A percentile compares a stretch with the other conserved stretches of the same genome.
phyloP scores from a whole-genome alignment of 2,113 vertebrate genomes.

The Nycticorax nycticorax region DNA sequence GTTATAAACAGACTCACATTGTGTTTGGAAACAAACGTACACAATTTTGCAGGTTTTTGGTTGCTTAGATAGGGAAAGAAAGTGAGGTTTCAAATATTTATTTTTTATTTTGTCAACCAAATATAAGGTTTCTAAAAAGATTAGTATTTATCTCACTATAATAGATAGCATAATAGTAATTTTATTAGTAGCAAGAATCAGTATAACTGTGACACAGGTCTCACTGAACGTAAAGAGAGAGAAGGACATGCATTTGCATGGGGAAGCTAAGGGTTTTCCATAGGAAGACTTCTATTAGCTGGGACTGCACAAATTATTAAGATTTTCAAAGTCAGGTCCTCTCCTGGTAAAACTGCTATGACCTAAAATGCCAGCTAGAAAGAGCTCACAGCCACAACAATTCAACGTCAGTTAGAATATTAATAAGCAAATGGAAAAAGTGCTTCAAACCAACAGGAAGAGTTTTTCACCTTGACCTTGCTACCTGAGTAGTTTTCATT shows the following conservation, averaged over 20 bases:
- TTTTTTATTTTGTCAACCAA: background rate
- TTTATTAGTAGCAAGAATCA: background rate
- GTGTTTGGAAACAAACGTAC: background rate
- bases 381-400: background rate
- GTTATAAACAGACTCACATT: background rate
- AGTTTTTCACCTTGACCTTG: slow-evolving; percentile 13
- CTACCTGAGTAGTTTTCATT: slow-evolving; percentile 32
- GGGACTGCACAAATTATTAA: background rate
- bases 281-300: background rate
- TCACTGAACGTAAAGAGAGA: background rate
- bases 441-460: background rate
- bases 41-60: background rate
- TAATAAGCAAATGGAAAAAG: slow-evolving; percentile 19
- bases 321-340: background rate
- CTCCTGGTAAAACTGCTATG: background rate
- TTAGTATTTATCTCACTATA: background rate
- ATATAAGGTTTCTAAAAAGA: background rate
- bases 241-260: background rate
- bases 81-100: background rate
- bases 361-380: background rate
- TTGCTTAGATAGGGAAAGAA: background rate
- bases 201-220: background rate
- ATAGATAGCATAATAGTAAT: background rate
- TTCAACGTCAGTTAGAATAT: background rate
- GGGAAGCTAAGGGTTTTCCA: background rate